Conservation (phyloP, 1,140 invertebrate species). For the Mycetomoellerius zeteki region DNA sequence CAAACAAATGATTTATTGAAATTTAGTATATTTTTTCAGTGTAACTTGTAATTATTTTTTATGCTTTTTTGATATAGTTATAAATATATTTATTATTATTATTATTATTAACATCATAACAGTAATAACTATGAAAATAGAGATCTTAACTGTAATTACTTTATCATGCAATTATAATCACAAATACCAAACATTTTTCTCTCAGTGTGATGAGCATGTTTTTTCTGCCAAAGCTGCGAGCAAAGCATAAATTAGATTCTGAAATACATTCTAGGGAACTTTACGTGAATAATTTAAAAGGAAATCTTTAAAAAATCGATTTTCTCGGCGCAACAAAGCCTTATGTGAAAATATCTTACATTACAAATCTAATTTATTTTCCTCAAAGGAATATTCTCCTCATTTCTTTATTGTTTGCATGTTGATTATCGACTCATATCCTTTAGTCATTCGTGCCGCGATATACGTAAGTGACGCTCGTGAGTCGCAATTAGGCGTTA, state of each 20-base stretch:
- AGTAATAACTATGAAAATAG: too few species aligned
- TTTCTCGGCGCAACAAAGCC: not conserved
- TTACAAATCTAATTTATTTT: not conserved
- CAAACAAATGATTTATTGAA: too few species aligned
- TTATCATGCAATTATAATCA: too few species aligned
- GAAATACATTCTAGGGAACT: not conserved
- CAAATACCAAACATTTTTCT: too few species aligned
- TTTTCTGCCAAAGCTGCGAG: too few species aligned
- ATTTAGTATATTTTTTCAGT: too few species aligned
- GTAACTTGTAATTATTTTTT: too few species aligned
- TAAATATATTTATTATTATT: too few species aligned
- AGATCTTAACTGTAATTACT: too few species aligned
- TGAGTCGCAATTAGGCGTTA: slow-evolving; percentile 25
- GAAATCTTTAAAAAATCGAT: not conserved
- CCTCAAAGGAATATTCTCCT: not conserved
- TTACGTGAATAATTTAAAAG: not conserved
- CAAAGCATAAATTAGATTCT: not conserved
- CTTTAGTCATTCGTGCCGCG: not conserved
- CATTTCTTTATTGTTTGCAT: not conserved
- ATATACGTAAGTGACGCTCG: not conserved
- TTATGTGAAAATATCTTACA: not conserved
- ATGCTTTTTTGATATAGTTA: too few species aligned
- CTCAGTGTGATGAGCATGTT: not conserved
- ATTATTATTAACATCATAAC: too few species aligned
- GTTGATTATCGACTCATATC: not conserved